These are phyloP conservation scores for Zoanthus solanderi DNA, from an alignment of 92 coral and sea anemone species.

Conservation along the genomic window DNA sequence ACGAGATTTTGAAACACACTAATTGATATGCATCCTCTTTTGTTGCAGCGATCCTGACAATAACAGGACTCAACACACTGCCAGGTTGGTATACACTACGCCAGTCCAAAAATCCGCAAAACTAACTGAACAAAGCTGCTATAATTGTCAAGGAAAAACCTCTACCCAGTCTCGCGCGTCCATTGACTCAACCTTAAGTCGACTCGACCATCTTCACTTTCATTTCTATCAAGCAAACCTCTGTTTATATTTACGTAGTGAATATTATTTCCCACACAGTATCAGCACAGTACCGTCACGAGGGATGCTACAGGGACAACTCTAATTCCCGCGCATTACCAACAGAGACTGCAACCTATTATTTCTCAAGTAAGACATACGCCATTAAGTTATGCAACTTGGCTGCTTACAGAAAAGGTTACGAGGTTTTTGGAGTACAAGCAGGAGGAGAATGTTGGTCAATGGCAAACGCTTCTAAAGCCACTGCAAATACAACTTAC, in stretches of 20 bases:
- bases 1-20: no score
- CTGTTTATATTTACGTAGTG: background rate
- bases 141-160: no score
- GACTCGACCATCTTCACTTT: background rate
- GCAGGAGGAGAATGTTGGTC: slow-evolving; percentile 45
- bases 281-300: slow-evolving; percentile 17
- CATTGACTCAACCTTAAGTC: no score
- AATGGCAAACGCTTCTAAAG: slow-evolving; percentile 7
- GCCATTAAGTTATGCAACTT: slow-evolving; percentile 22
- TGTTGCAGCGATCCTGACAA: background rate
- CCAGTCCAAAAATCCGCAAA: no score
- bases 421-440: slow-evolving; percentile 18
- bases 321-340: background rate
- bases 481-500: slow-evolving; percentile 14
- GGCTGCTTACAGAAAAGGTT: slow-evolving; percentile 8
- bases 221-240: background rate
- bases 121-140: no score
- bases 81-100: background rate
- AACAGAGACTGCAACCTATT: slow-evolving; percentile 8
- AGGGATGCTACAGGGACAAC: slow-evolving; percentile 7
- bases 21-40: background rate
- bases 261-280: background rate
- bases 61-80: background rate
- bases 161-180: no score
- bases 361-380: background rate